Base-by-base conservation (phyloP, 2,888 invertebrate species). In the Hypena proboscidalis region DNA sequence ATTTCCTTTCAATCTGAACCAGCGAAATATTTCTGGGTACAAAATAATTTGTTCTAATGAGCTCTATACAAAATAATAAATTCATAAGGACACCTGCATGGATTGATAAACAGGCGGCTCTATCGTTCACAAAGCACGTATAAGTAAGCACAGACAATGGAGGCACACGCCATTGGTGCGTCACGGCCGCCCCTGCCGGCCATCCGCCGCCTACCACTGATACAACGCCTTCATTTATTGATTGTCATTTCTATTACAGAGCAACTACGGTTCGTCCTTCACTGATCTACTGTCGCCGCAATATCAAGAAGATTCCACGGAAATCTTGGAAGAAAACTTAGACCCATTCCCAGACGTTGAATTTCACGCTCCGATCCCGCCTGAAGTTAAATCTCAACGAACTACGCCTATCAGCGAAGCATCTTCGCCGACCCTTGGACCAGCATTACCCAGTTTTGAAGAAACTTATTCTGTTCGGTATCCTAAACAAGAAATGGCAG, bases 381-480 rank as follows among this genome's bases (percentile, higher is more conserved):
- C 80, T 37, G 90, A 90, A 76, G 57, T 83, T 21, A 90, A 90
- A 66, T 83, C 85, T 27, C 88, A 87, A 30, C 78, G 88, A 8
- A 69, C 79, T 11, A 88, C 88, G 25, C 86, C 90, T 31, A 74
- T 87, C 47, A 90, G 90, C 62, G 89, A 84, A 58, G 80, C 88
- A 22, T 82, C 86, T 22, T 90, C 90, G 42, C 90, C 88, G 8
- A 88, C 77, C 7, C 79, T 82, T 10, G 92, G 93, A 63, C 93
- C 94, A 29, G 93, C 95, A 30, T 85, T 97, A 71, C 97, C 97
- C 54, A 96, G 96, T 87, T 97, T 97, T 89, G 96, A 97, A 90
- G 97, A 97, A 88, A 97, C 96, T 15, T 96, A 96, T 83, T 95
- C 95, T 44, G 93, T 95, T 32, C 94, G 95, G 53, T 95, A 95